These are phyloP conservation scores for Struthio camelus DNA, from an alignment of 2,113 vertebrate genomes.

Conservation along the genomic window DNA sequence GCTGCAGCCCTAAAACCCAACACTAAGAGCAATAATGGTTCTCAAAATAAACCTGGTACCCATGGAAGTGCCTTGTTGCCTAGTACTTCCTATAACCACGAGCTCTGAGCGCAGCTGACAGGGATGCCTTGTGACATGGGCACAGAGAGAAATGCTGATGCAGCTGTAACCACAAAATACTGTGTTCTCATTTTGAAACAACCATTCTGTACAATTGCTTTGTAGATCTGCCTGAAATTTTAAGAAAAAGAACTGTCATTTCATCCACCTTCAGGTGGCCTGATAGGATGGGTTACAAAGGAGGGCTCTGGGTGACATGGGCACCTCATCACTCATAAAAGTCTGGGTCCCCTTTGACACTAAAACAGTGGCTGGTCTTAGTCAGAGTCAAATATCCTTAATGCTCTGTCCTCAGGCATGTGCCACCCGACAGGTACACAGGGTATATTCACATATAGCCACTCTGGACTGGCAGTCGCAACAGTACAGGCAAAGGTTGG, in stretches of 20 bases:
- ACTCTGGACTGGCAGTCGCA: not conserved
- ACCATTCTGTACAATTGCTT: rapidly evolving
- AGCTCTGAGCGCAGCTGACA: not conserved
- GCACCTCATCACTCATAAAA: not conserved
- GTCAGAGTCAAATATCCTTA: not conserved
- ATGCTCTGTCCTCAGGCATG: not conserved
- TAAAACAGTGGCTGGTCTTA: not conserved
- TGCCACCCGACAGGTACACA: not conserved
- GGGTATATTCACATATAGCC: not conserved
- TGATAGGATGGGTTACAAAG: not conserved
- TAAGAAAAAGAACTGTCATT: not conserved
- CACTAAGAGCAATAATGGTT: not conserved
- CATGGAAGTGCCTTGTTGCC: not conserved
- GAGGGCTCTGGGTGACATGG: not conserved
- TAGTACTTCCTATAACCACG: not conserved
- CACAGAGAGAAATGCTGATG: not conserved
- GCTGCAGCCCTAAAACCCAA: not conserved
- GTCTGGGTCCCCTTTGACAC: not conserved
- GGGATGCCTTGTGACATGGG: not conserved
- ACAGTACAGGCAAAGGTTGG: not conserved
- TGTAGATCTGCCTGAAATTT: not conserved
- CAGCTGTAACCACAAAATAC: not conserved
- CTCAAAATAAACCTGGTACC: not conserved
- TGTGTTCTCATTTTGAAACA: not conserved
- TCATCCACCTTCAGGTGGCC: not conserved